phyloP scores from a whole-genome alignment of 1,140 invertebrate genomes.

The Oedothorax gibbosus region DNA sequence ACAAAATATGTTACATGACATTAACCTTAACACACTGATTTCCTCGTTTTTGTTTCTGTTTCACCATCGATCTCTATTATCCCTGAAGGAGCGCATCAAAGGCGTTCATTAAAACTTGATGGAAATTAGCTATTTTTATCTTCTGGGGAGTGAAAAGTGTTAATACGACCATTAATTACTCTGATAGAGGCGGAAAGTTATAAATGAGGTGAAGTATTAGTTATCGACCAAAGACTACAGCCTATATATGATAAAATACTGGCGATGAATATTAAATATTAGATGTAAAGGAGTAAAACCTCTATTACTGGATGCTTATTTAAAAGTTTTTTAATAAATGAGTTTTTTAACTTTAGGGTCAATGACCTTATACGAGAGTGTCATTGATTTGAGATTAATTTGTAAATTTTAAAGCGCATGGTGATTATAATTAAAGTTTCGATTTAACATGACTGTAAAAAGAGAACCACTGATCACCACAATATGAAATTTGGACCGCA shows the following conservation, averaged over 20 bases:
- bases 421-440: no score
- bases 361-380: no score
- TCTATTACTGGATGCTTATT: background rate
- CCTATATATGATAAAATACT: background rate
- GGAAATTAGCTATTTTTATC: conserved; percentile 13
- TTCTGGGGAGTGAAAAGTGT: background rate
- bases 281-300: background rate
- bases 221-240: background rate
- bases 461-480: no score
- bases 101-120: background rate
- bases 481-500: no score
- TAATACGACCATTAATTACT: conserved; percentile 16
- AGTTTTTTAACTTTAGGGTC: no score
- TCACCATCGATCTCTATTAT: background rate
- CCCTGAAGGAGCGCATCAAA: no score
- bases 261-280: background rate
- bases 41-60: background rate
- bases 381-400: no score
- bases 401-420: no score
- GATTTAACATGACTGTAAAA: no score
- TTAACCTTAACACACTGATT: no score
- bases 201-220: conserved; percentile 17
- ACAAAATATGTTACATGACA: no score
- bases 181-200: conserved; percentile 5
- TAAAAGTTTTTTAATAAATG: background rate